A percentile compares a stretch with the other conserved stretches of the same genome.
Conservation (phyloP, 1,140 invertebrate species). For the Trigoniulus corallinus region DNA sequence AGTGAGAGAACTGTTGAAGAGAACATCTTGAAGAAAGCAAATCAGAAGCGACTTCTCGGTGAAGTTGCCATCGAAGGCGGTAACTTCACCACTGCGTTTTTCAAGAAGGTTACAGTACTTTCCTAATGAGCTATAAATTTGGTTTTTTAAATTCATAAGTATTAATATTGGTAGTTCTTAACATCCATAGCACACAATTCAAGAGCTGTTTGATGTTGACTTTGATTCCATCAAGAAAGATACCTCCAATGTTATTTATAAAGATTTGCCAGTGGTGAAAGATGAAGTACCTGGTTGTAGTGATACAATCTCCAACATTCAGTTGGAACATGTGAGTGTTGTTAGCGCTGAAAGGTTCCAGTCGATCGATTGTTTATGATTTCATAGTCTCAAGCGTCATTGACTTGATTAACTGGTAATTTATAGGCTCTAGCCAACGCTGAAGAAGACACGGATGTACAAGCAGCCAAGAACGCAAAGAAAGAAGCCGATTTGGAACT, state of each 20-base stretch:
- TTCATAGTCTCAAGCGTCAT: not conserved
- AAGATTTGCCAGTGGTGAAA: no score
- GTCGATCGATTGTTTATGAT: not conserved
- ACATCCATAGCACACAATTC: constrained; percentile 59
- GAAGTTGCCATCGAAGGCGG: constrained; percentile 97
- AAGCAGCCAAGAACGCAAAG: constrained; percentile 72
- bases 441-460: constrained; percentile 87
- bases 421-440: constrained; percentile 61
- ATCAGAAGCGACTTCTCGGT: constrained; percentile 89
- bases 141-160: not conserved
- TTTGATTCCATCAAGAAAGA: constrained; percentile 36
- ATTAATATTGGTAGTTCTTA: constrained; percentile 10
- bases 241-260: constrained; percentile 10
- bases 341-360: no score
- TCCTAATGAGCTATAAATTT: not conserved
- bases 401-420: not conserved
- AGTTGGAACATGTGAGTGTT: constrained; percentile 25
- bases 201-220: constrained; percentile 77
- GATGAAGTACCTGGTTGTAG: constrained; percentile 23
- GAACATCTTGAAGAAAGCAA: constrained; percentile 97
- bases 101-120: constrained; percentile 59
- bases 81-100: constrained; percentile 95
- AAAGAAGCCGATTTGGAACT: constrained; percentile 85
- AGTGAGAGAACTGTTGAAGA: constrained; percentile 97
- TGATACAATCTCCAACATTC: constrained; percentile 13